Evolutionary conservation across 1,140 invertebrate genomes (phyloP).

Genomic region (Platyscapa corneri): DNA sequence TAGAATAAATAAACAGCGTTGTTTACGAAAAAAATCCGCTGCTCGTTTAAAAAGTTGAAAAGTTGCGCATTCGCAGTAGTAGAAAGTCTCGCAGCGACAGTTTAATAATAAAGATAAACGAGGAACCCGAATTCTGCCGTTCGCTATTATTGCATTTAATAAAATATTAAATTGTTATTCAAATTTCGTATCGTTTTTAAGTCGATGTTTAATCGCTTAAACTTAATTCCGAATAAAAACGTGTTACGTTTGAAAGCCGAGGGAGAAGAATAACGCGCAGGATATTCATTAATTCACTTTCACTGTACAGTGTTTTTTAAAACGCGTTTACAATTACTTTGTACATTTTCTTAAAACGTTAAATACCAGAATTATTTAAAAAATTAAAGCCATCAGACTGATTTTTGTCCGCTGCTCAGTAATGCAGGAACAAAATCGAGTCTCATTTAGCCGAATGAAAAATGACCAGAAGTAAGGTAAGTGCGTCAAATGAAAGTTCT

Average conservation of each 20-base stretch:
- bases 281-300: slow-evolving; percentile 41
- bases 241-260: neutral
- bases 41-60: too few relatives aligned
- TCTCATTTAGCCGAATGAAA: slow-evolving; percentile 37
- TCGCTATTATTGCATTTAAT: too few relatives aligned
- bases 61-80: too few relatives aligned
- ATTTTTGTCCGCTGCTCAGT: slow-evolving; percentile 8
- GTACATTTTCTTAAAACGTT: slow-evolving; percentile 9
- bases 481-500: slow-evolving; percentile 56
- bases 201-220: neutral
- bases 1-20: too few relatives aligned
- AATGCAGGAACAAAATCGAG: slow-evolving; percentile 26
- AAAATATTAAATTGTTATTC: too few relatives aligned
- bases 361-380: slow-evolving; percentile 18
- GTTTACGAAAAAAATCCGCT: too few relatives aligned
- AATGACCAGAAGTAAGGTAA: slow-evolving; percentile 44
- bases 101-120: too few relatives aligned
- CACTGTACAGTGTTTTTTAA: slow-evolving; percentile 25
- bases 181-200: neutral
- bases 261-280: neutral
- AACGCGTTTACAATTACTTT: slow-evolving; percentile 9
- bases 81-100: too few relatives aligned
- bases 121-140: too few relatives aligned
- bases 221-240: slow-evolving; percentile 8
- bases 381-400: slow-evolving; percentile 17